A percentile compares a stretch with the other conserved stretches of the same genome.
Conservation (phyloP, 2,888 invertebrate species). For the Nemotelus nigrinus region DNA sequence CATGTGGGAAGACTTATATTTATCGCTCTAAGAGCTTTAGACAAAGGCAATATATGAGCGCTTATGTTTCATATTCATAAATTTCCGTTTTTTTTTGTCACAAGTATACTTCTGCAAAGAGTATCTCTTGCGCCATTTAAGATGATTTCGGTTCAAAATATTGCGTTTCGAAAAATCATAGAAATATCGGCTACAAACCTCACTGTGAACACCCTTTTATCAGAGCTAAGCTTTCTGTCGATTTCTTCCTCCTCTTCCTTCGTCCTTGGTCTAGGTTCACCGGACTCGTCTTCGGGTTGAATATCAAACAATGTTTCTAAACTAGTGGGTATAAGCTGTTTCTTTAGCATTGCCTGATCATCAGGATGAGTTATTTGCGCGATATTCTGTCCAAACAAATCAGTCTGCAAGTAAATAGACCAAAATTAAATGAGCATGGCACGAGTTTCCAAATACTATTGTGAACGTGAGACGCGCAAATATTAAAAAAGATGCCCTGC, state of each 20-base stretch:
- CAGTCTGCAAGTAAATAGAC: constrained; percentile 70
- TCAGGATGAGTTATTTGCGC: constrained; percentile 83
- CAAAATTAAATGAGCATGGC: background rate
- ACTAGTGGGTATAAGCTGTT: constrained; percentile 70
- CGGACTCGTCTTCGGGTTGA: constrained; percentile 66
- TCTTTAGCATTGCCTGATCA: constrained; percentile 78
- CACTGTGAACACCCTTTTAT: constrained; percentile 69
- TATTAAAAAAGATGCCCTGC: too few species aligned
- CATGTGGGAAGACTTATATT: background rate
- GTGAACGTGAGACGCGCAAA: background rate
- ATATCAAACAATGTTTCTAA: constrained; percentile 63
- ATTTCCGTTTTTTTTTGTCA: too few species aligned
- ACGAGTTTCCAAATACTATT: background rate
- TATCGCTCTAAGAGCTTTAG: too few species aligned
- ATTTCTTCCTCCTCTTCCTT: constrained; percentile 62
- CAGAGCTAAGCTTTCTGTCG: constrained; percentile 63
- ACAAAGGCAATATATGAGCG: too few species aligned
- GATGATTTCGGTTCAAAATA: too few species aligned
- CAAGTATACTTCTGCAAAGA: too few species aligned
- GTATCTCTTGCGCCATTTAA: too few species aligned
- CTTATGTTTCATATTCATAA: too few species aligned
- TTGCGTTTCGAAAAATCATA: too few species aligned
- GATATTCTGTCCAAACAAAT: constrained; percentile 83
- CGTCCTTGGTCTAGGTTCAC: constrained; percentile 67
- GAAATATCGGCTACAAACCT: constrained; percentile 56